Base-by-base conservation (phyloP, 2,888 invertebrate species). In the Drosophila fungiperda region DNA sequence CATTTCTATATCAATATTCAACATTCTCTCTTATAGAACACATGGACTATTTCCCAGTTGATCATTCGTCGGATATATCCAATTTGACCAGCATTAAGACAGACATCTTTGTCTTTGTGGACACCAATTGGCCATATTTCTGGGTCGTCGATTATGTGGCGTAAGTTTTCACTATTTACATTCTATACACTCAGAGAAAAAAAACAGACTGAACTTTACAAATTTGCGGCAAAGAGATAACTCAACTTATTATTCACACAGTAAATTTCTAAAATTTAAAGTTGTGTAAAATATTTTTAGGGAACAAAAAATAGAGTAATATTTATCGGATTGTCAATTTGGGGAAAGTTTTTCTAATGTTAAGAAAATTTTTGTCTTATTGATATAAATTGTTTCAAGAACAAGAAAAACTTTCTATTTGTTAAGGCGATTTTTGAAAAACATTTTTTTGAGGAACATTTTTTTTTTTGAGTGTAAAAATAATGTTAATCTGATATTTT, bases 71-170 rank as follows among this genome's bases (percentile, higher is more conserved):
- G 48, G 90, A 93, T 68, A 65, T 87, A 20, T 89, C 87, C 7
- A 87, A 88, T 12, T 78, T 83, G 49, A 91, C 92, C 57, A 90
- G 92, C 20, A 78, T 93, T 11, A 93, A 94, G 53, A 94, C 95
- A 0, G 95, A 96, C 87, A 91, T 97, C 1, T 95, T 95, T 73
- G 94, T 97, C 35, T 95, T 95, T 58, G 81, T 97, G 35, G 97
- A 97, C 89, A 94, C 95, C 1, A 93, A 94, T 8, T 97, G 96
- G 96, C 93, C 93, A 7, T 96, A 94, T 83, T 88, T 93, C 17
- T 92, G 94, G 2, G 93, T 97, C 15, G 94, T 95, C 73, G 94
- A 95, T 36, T 94, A 96, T 49, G 93, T 97, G 33, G 94, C 95
- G 93, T 96, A 94, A 93, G 94, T 70, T 84, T 8, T 33, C 4